A percentile compares a stretch with the other conserved stretches of the same genome.
phyloP scores from a whole-genome alignment of 2,797 vertebrate genomes.

The Hirundo rustica region DNA sequence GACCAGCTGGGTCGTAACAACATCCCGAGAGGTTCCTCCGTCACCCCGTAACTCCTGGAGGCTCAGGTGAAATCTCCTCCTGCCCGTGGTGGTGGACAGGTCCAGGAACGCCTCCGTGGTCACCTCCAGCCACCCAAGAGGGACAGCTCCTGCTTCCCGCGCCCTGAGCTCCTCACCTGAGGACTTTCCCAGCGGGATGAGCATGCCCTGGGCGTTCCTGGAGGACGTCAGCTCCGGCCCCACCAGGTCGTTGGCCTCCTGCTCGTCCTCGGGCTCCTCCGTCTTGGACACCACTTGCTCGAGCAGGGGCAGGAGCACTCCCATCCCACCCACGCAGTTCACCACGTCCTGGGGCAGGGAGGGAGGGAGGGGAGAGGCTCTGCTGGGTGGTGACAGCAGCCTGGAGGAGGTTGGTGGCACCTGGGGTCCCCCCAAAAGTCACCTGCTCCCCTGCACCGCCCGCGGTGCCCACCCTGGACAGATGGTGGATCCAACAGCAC shows the following conservation, averaged over 20 bases:
- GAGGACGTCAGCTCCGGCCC: constrained; percentile 90
- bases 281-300: constrained; percentile 84
- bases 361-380: background rate
- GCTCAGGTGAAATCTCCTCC: background rate
- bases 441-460: background rate
- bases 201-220: constrained; percentile 82
- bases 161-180: constrained; percentile 74
- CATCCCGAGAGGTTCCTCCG: background rate
- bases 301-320: constrained; percentile 87
- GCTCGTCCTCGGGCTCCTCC: constrained; percentile 74
- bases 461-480: fast-evolving
- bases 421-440: background rate
- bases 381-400: background rate
- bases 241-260: constrained; percentile 87
- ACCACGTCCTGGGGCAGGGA: constrained; percentile 85
- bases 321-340: constrained; percentile 91
- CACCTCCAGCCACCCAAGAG: background rate
- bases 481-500: fast-evolving
- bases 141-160: fast-evolving
- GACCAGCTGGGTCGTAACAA: background rate
- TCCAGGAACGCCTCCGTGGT: fast-evolving
- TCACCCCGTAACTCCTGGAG: fast-evolving
- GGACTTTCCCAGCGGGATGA: constrained; percentile 87
- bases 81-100: fast-evolving
- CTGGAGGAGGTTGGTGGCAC: fast-evolving